Percentiles rank a stretch among this genome's conserved stretches.
Evolutionary conservation across 2,113 vertebrate species (phyloP).

Genomic region (Eonycteris spelaea): DNA sequence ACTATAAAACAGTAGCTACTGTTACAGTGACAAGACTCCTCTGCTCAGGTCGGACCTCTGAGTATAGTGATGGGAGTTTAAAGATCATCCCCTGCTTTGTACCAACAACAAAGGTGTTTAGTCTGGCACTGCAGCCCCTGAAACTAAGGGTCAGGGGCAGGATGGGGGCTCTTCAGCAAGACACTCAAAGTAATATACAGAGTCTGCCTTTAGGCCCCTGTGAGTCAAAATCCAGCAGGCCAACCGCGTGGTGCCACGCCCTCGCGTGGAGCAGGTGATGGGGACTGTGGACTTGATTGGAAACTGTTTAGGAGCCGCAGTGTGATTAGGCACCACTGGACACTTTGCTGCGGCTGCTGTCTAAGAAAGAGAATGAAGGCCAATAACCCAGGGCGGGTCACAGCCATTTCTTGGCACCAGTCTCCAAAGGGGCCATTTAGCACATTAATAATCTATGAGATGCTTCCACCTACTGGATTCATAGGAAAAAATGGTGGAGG

Average conservation of each 20-base stretch:
- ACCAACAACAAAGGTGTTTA: neutral
- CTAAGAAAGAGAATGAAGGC: slow-evolving; percentile 53
- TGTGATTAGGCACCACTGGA: neutral
- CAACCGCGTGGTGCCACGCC: neutral
- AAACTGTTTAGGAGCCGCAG: neutral
- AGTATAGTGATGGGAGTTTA: neutral
- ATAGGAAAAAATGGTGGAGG: neutral
- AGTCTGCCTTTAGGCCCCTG: neutral
- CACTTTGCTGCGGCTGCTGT: neutral
- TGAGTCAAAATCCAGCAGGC: neutral
- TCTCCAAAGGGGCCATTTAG: slow-evolving; percentile 63
- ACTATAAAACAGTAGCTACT: neutral
- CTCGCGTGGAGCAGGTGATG: neutral
- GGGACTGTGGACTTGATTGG: neutral
- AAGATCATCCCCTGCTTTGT: neutral
- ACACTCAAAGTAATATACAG: neutral
- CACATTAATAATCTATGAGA: slow-evolving; percentile 70
- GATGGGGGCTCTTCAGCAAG: neutral
- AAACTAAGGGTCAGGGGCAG: neutral
- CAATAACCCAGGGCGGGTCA: neutral
- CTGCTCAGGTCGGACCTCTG: neutral
- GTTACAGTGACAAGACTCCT: neutral
- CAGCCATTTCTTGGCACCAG: slow-evolving; percentile 43
- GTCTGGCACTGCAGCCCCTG: neutral
- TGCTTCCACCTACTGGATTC: slow-evolving; percentile 52